These are phyloP conservation scores for Delphinapterus leucas DNA, from an alignment of 2,113 vertebrate species.

Conservation along the genomic window DNA sequence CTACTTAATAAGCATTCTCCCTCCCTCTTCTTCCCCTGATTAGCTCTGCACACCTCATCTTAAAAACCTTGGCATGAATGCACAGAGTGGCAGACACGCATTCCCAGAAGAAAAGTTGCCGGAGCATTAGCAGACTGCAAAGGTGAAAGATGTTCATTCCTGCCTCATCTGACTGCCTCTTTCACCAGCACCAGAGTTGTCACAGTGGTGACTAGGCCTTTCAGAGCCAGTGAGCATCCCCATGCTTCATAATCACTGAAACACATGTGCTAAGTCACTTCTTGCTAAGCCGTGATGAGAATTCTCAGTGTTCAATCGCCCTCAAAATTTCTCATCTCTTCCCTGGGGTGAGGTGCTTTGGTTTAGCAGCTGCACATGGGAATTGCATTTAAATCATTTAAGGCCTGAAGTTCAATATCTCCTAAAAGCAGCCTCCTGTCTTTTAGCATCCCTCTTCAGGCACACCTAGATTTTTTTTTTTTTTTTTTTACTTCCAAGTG, in stretches of 20 bases:
- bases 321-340: conserved; percentile 87
- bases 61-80: conserved; percentile 29
- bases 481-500: conserved; percentile 47
- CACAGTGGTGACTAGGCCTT: conserved; percentile 52
- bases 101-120: conserved; percentile 26
- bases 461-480: conserved; percentile 29
- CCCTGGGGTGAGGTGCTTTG: conserved; percentile 79
- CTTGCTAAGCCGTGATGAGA: conserved; percentile 76
- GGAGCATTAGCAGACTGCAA: conserved; percentile 27
- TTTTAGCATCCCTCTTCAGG: not conserved
- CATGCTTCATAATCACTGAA: conserved; percentile 75
- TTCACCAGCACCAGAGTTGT: conserved; percentile 48
- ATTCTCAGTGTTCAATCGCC: conserved; percentile 81
- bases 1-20: conserved; percentile 20
- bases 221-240: conserved; percentile 68
- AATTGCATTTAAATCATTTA: conserved; percentile 77
- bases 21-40: not conserved
- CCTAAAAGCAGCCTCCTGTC: conserved; percentile 59
- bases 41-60: conserved; percentile 27
- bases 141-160: conserved; percentile 42
- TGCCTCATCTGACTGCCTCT: conserved; percentile 56
- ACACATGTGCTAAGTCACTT: conserved; percentile 83
- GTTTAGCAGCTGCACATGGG: conserved; percentile 74
- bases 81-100: not conserved
- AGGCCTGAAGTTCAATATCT: conserved; percentile 74